Conservation (phyloP, 37 sponge, comb jelly and placozoan genomes). For the Cladorhizidae sp. region DNA sequence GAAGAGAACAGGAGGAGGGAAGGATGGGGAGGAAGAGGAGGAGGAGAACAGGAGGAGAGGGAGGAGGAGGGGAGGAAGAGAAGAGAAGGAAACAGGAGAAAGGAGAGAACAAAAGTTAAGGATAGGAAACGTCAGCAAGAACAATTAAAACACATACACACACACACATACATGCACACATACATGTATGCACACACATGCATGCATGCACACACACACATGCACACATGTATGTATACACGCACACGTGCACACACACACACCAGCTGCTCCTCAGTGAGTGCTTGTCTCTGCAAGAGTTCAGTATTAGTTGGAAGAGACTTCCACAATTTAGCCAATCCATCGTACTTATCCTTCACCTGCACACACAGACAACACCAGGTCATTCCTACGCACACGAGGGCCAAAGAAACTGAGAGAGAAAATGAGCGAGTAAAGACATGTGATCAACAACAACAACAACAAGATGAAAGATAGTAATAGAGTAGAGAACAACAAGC, state of each 20-base stretch:
- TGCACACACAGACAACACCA: not conserved
- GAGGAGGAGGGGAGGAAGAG: not conserved
- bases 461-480: not conserved
- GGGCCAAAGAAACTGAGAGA: not conserved
- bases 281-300: slow-evolving; percentile 43
- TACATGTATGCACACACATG: no score
- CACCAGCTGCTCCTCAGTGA: slow-evolving; percentile 56
- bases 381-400: not conserved
- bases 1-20: no score
- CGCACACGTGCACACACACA: no score
- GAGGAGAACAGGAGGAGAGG: not conserved
- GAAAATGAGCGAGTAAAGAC: not conserved
- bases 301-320: slow-evolving; percentile 77
- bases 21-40: not conserved
- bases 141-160: slow-evolving; percentile 13
- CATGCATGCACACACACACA: no score
- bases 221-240: no score
- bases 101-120: not conserved
- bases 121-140: not conserved
- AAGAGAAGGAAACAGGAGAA: not conserved
- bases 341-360: slow-evolving; percentile 83
- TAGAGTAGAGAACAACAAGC: not conserved
- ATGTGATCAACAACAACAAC: not conserved
- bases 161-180: no score
- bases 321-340: slow-evolving; percentile 64